Percentiles rank a stretch among this genome's conserved stretches.
Conservation (phyloP, 2,113 vertebrate species). For the Deroptyus accipitrinus region DNA sequence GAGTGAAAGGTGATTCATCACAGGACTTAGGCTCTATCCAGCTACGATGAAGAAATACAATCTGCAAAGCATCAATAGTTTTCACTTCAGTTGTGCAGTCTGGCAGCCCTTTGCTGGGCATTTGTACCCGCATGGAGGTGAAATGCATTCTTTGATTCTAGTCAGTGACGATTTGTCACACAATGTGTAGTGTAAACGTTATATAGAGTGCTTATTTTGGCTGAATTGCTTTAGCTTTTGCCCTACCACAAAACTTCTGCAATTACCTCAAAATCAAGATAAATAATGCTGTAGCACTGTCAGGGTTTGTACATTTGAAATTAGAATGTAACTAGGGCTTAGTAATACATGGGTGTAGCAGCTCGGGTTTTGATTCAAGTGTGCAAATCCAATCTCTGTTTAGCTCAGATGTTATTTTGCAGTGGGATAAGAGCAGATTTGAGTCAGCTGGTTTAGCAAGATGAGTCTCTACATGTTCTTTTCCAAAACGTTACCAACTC, state of each 20-base stretch:
- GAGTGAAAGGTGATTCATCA: not conserved
- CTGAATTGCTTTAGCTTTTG: not conserved
- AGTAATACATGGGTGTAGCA: not conserved
- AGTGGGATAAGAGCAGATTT: not conserved
- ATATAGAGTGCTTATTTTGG: not conserved
- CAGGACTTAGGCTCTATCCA: not conserved
- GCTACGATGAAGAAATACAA: not conserved
- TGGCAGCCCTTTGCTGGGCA: not conserved
- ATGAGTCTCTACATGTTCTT: not conserved
- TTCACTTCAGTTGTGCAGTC: not conserved
- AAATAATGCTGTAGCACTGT: not conserved
- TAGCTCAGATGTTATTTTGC: constrained; percentile 23
- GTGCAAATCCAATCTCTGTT: not conserved
- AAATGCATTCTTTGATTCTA: not conserved
- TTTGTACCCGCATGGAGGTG: not conserved
- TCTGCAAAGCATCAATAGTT: fast-evolving
- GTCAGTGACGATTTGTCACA: not conserved
- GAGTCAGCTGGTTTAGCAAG: constrained; percentile 16
- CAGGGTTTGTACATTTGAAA: not conserved
- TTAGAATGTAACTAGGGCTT: not conserved
- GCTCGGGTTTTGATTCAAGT: not conserved
- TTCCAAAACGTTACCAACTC: not conserved
- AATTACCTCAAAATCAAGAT: not conserved
- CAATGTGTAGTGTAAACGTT: not conserved
- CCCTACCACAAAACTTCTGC: not conserved